A percentile compares a stretch with the other conserved stretches of the same genome.
These are phyloP conservation scores for Periplaneta americana DNA, from an alignment of 1,140 invertebrate species.

Conservation along the genomic window DNA sequence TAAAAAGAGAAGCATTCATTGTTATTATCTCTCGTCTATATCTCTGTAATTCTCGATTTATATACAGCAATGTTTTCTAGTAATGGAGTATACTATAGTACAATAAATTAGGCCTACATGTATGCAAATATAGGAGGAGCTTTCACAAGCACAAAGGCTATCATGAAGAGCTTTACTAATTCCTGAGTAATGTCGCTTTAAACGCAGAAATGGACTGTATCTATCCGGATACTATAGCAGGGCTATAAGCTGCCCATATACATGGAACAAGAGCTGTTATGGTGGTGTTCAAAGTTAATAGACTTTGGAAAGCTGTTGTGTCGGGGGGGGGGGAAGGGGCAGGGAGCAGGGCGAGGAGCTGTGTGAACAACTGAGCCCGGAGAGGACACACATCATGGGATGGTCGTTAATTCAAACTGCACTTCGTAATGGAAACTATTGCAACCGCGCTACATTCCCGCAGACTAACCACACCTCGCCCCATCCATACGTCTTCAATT, in stretches of 20 bases:
- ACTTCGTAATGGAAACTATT: neutral
- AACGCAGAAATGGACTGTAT: neutral
- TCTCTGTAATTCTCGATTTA: too few relatives aligned
- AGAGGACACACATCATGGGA: neutral
- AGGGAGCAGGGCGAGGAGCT: neutral
- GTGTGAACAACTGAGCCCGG: neutral
- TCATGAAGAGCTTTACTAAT: neutral
- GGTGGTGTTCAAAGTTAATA: neutral
- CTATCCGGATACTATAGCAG: neutral
- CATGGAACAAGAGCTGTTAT: neutral
- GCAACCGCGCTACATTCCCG: neutral
- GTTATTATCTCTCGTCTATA: too few relatives aligned
- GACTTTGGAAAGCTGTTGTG: neutral
- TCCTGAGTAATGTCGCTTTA: neutral
- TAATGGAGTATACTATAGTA: neutral
- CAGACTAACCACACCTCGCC: too few relatives aligned
- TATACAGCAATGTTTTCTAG: neutral
- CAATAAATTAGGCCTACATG: neutral
- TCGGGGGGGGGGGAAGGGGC: neutral
- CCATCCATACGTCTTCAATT: too few relatives aligned
- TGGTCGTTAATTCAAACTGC: neutral
- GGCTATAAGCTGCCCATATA: neutral
- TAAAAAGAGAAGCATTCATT: too few relatives aligned
- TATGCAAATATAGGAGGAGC: neutral
- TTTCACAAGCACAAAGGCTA: neutral